phyloP scores from a whole-genome alignment of 1,140 invertebrate species.

The Doryteuthis pealeii region DNA sequence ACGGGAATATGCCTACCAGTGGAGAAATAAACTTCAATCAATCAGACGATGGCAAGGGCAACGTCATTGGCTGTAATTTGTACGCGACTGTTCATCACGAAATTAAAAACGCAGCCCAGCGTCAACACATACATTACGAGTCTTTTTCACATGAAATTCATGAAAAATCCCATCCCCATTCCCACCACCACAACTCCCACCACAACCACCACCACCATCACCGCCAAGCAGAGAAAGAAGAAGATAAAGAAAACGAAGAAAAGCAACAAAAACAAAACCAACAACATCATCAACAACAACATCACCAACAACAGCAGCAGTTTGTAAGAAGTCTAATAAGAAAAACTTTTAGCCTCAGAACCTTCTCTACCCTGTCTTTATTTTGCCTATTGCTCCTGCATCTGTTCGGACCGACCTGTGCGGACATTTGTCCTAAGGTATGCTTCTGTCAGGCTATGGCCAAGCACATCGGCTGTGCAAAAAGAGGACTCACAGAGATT shows the following conservation, averaged over 20 bases:
- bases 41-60: not conserved
- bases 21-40: not conserved
- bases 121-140: not conserved
- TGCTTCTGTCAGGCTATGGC: constrained; percentile 55
- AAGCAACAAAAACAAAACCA: not conserved
- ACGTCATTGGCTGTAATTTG: not conserved
- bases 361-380: not conserved
- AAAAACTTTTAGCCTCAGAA: too few relatives aligned
- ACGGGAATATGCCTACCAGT: not conserved
- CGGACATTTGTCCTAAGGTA: constrained; percentile 41
- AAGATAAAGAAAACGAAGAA: too few relatives aligned
- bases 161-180: not conserved
- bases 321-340: not conserved
- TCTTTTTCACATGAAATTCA: not conserved
- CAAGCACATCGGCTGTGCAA: constrained; percentile 53
- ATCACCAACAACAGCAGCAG: not conserved
- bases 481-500: constrained; percentile 46
- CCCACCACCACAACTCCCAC: not conserved
- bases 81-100: not conserved
- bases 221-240: not conserved
- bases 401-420: not conserved
- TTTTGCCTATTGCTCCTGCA: not conserved
- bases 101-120: not conserved
- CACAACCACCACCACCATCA: not conserved
- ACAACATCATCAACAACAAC: not conserved